phyloP scores from a whole-genome alignment of 2,888 invertebrate genomes.

The Myathropa florea region DNA sequence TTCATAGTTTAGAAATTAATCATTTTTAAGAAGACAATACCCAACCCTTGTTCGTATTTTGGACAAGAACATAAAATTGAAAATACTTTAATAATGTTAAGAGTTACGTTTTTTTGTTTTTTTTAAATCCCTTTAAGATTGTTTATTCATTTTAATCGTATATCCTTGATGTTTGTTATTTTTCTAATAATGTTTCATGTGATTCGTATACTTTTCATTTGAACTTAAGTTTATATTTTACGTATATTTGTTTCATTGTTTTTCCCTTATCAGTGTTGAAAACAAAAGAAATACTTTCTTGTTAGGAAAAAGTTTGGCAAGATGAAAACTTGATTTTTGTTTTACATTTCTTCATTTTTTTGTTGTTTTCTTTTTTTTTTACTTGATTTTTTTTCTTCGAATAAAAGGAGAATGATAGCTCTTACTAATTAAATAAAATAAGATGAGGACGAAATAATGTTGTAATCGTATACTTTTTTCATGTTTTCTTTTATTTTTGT shows the following conservation, averaged over 20 bases:
- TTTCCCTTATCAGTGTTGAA: conserved; percentile 27
- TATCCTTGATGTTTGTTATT: conserved; percentile 74
- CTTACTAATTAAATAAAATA: conserved; percentile 53
- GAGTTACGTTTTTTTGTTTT: conserved; percentile 55
- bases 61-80: conserved; percentile 62
- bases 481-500: conserved; percentile 3
- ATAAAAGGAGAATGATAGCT: conserved; percentile 49
- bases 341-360: conserved; percentile 16
- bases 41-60: conserved; percentile 70
- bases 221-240: conserved; percentile 80
- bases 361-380: conserved; percentile 29
- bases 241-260: conserved; percentile 61
- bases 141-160: conserved; percentile 75
- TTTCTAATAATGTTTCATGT: conserved; percentile 71
- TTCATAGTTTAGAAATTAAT: conserved; percentile 62
- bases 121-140: conserved; percentile 74
- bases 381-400: conserved; percentile 5
- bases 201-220: conserved; percentile 81
- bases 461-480: conserved; percentile 66
- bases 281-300: conserved; percentile 34
- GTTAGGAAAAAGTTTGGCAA: conserved; percentile 66
- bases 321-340: conserved; percentile 59
- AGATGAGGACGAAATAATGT: conserved; percentile 68
- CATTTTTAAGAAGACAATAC: conserved; percentile 68
- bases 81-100: conserved; percentile 65